Evolutionary conservation across 2,113 vertebrate genomes (phyloP).

Genomic region (Eurystomus gularis): DNA sequence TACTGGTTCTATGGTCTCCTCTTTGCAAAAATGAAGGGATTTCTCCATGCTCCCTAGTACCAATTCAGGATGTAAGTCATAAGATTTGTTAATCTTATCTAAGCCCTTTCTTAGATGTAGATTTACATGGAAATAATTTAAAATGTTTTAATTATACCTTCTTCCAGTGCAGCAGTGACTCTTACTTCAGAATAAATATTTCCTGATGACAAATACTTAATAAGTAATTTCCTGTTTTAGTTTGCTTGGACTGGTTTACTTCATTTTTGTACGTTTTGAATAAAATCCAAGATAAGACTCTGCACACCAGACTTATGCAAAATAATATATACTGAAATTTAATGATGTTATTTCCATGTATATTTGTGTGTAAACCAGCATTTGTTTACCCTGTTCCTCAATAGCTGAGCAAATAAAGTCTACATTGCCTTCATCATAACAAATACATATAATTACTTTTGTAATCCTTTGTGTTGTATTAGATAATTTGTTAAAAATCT

Average conservation of each 20-base stretch:
- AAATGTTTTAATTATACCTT: neutral
- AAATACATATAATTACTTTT: neutral
- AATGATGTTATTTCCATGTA: neutral
- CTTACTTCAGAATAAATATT: slow-evolving; percentile 1
- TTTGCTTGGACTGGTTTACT: neutral
- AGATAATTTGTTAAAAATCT: neutral
- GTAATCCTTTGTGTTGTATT: neutral
- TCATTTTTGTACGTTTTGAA: neutral
- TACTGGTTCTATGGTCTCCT: neutral
- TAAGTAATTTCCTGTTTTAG: neutral
- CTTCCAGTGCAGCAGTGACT: neutral
- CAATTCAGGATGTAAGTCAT: neutral
- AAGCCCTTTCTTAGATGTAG: neutral
- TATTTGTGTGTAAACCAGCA: neutral
- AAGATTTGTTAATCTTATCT: neutral
- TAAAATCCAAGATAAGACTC: neutral
- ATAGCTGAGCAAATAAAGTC: neutral
- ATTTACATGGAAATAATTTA: neutral
- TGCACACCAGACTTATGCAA: neutral
- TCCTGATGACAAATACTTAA: neutral
- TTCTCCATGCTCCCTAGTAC: neutral
- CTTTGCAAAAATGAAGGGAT: neutral
- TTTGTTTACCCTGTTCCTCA: neutral
- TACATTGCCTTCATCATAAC: neutral
- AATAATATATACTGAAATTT: neutral